phyloP scores from a whole-genome alignment of 2,888 invertebrate genomes.

The Synanthedon tipuliformis region DNA sequence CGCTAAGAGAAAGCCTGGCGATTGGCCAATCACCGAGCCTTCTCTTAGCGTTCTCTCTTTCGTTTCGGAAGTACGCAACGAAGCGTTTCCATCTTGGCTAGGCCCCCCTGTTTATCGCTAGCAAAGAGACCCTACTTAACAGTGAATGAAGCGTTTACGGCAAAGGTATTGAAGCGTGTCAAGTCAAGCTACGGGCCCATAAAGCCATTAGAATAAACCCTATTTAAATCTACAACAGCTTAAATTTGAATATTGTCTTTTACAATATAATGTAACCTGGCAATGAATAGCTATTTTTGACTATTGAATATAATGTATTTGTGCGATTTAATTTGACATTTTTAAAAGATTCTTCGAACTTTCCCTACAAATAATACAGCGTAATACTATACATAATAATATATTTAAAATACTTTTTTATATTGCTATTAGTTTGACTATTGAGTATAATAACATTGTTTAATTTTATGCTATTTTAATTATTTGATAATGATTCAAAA shows the following conservation, averaged over 20 bases:
- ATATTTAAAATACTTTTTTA: not conserved
- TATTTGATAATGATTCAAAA: not conserved
- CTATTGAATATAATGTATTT: constrained; percentile 12
- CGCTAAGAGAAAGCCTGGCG: too few relatives aligned
- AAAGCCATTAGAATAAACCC: constrained; percentile 11
- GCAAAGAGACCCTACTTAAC: too few relatives aligned
- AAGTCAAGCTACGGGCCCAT: constrained; percentile 8
- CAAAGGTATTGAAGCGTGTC: not conserved
- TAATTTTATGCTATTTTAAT: not conserved
- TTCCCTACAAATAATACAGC: not conserved
- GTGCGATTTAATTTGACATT: constrained; percentile 14
- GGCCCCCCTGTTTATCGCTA: too few relatives aligned
- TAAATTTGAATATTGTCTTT: constrained; percentile 20
- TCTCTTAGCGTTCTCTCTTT: too few relatives aligned
- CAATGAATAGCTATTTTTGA: not conserved
- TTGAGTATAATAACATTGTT: not conserved
- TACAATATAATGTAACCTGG: constrained; percentile 8
- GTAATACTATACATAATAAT: not conserved
- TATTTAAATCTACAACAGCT: constrained; percentile 5
- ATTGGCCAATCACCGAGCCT: too few relatives aligned
- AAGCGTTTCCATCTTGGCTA: too few relatives aligned
- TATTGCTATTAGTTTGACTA: not conserved
- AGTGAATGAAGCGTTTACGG: too few relatives aligned
- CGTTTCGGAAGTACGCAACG: too few relatives aligned
- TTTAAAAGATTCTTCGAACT: not conserved